phyloP scores from a whole-genome alignment of 2,113 vertebrate genomes.

The Corvus hawaiiensis region DNA sequence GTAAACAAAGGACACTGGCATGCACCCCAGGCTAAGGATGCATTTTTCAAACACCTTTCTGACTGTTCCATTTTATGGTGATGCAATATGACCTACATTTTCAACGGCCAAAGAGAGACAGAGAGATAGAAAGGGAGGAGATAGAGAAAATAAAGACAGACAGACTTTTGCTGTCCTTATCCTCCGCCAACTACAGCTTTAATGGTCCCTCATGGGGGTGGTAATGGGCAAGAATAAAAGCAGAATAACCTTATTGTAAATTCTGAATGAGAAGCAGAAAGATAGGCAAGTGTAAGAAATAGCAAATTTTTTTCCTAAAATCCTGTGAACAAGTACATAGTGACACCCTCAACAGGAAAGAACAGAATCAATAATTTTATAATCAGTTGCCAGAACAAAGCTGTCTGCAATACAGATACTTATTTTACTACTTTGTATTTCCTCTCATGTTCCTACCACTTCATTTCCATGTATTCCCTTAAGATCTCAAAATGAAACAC shows the following conservation, averaged over 20 bases:
- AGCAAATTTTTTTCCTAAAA: background rate
- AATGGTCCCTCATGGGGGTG: slow-evolving; percentile 49
- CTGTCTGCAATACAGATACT: background rate
- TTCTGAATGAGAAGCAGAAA: slow-evolving; percentile 9
- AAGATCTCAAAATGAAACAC: background rate
- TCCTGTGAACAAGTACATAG: slow-evolving; percentile 29
- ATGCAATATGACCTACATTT: slow-evolving; percentile 83
- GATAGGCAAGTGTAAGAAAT: background rate
- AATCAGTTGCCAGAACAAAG: background rate
- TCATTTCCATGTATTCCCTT: background rate
- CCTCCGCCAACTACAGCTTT: slow-evolving; percentile 68
- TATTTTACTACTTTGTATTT: slow-evolving; percentile 17
- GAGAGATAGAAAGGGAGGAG: slow-evolving; percentile 58
- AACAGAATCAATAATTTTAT: slow-evolving; percentile 37
- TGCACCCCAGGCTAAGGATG: slow-evolving; percentile 69
- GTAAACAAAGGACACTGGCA: slow-evolving; percentile 67
- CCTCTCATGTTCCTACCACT: background rate
- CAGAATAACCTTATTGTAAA: slow-evolving; percentile 36
- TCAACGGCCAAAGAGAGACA: slow-evolving; percentile 72
- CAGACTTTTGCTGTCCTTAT: slow-evolving; percentile 69
- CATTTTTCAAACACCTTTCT: slow-evolving; percentile 77
- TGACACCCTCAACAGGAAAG: slow-evolving; percentile 1
- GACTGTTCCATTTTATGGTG: slow-evolving; percentile 67
- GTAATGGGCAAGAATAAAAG: slow-evolving; percentile 43
- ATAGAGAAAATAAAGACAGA: slow-evolving; percentile 54